These are phyloP conservation scores for Sarcoramphus papa DNA, from an alignment of 2,797 vertebrate genomes.

Conservation along the genomic window DNA sequence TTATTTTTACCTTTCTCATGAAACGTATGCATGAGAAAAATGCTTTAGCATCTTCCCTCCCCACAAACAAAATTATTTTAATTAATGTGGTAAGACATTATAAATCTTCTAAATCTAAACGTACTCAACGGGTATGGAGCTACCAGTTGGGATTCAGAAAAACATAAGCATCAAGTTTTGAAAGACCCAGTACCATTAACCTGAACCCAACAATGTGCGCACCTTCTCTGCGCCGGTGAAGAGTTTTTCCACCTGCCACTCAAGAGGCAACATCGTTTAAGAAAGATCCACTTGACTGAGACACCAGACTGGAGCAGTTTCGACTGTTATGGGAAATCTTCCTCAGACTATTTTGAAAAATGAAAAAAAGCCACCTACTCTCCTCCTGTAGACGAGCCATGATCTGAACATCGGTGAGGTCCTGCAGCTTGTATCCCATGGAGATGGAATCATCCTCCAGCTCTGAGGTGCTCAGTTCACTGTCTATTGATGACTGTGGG, in stretches of 20 bases:
- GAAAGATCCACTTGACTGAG: not conserved
- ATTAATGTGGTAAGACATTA: not conserved
- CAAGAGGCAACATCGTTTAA: fast-evolving
- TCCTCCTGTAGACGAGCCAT: conserved; percentile 99
- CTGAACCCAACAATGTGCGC: fast-evolving
- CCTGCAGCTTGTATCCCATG: conserved; percentile 98
- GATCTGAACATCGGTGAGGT: conserved; percentile 98
- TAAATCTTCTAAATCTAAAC: not conserved
- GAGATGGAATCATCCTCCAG: conserved; percentile 91
- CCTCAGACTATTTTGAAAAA: not conserved
- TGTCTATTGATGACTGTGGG: conserved; percentile 93
- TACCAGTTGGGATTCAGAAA: not conserved
- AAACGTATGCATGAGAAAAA: not conserved
- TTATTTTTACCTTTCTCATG: not conserved
- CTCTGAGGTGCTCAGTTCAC: conserved; percentile 89
- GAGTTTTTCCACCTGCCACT: not conserved
- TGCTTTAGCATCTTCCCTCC: not conserved
- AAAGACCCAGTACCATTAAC: not conserved
- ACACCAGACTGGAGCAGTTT: not conserved
- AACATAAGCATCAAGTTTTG: not conserved
- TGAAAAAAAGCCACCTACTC: conserved; percentile 80
- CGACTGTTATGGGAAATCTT: not conserved
- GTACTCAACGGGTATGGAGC: not conserved
- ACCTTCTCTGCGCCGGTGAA: not conserved
- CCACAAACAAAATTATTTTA: not conserved